These are phyloP conservation scores for Mylabris sibirica DNA, from an alignment of 2,888 invertebrate genomes.

Conservation along the genomic window DNA sequence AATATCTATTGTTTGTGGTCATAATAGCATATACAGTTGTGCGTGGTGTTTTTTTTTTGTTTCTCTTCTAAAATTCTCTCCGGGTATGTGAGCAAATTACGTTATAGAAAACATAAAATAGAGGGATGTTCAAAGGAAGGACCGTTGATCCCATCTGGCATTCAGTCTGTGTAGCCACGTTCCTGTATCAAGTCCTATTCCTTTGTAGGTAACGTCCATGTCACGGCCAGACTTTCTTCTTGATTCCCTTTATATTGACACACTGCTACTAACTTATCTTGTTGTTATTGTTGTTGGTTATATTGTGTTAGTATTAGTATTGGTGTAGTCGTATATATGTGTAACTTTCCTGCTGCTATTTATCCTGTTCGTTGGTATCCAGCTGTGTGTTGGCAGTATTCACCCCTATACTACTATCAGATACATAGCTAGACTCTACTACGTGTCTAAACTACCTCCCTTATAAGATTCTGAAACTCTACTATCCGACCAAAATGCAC, in stretches of 20 bases:
- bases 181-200: conserved; percentile 51
- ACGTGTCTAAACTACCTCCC: conserved; percentile 1
- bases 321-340: conserved; percentile 1
- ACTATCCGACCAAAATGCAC: background rate
- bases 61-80: conserved; percentile 37
- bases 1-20: conserved; percentile 1
- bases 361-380: conserved; percentile 34
- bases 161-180: conserved; percentile 53
- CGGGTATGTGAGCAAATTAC: conserved; percentile 49
- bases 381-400: background rate
- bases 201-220: conserved; percentile 51
- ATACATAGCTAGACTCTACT: too few relatives aligned
- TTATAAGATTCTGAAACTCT: background rate
- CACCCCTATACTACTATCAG: background rate
- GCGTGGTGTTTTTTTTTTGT: conserved; percentile 27
- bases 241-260: conserved; percentile 56
- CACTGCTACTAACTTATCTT: conserved; percentile 53
- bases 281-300: conserved; percentile 36
- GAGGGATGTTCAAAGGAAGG: conserved; percentile 51
- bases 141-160: conserved; percentile 55
- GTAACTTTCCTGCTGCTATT: conserved; percentile 39
- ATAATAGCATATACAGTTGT: too few relatives aligned
- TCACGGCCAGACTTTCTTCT: conserved; percentile 51
- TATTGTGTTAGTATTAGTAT: background rate
- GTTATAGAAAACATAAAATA: conserved; percentile 53